Conservation (phyloP, 2,888 invertebrate species). For the Leptinotarsa rubiginosa region DNA sequence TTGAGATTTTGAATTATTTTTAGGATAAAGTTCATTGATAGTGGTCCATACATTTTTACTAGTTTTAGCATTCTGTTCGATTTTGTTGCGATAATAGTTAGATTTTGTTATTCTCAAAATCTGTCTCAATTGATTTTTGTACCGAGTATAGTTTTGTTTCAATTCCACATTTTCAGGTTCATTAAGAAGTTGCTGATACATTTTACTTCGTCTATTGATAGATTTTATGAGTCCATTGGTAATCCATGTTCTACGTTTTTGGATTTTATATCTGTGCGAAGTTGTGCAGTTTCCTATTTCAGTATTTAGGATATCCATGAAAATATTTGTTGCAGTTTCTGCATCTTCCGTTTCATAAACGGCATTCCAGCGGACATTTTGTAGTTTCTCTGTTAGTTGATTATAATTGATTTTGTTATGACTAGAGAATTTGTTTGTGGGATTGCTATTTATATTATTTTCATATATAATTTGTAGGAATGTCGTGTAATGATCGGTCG, state of each 20-base stretch:
- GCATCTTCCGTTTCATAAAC: conserved; percentile 10
- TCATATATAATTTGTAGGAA: conserved; percentile 6
- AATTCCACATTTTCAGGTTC: conserved; percentile 14
- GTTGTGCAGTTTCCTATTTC: conserved; percentile 14
- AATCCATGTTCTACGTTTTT: conserved; percentile 27
- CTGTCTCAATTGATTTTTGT: conserved; percentile 5
- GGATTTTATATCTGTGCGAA: conserved; percentile 16
- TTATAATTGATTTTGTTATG: conserved; percentile 11
- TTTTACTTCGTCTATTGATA: conserved; percentile 24
- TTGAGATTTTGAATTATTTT: conserved; percentile 20
- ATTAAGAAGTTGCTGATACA: conserved; percentile 24
- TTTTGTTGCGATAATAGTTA: conserved; percentile 14
- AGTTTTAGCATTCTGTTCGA: conserved; percentile 20
- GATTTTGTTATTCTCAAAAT: conserved; percentile 23
- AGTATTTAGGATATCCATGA: conserved; percentile 8
- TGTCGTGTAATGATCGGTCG: conserved; percentile 17
- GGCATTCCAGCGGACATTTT: conserved; percentile 14
- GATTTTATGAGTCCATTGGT: conserved; percentile 23
- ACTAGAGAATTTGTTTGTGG: conserved; percentile 2
- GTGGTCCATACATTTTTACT: conserved; percentile 24
- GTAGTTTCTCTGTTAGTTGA: conserved; percentile 10
- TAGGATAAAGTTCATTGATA: conserved; percentile 21
- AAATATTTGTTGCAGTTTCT: conserved; percentile 15
- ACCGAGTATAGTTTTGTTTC: conserved; percentile 18
- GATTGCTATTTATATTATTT: conserved; percentile 9